Conservation (phyloP, 2,888 invertebrate genomes). For the Caenorhabditis imperialis region DNA sequence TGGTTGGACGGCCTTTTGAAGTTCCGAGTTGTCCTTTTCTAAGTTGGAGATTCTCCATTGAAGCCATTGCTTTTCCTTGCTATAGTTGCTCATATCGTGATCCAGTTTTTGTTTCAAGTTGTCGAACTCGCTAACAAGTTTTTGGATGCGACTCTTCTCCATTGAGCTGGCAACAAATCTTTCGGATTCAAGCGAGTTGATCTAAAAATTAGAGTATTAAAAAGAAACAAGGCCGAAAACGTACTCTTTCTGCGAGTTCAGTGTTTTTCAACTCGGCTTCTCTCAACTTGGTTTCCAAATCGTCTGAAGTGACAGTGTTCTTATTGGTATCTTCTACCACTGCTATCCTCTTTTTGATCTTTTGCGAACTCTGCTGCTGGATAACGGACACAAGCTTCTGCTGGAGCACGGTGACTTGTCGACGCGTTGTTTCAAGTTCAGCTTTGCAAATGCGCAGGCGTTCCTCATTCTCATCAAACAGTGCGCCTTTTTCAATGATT, state of each 20-base stretch:
- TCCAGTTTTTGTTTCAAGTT: constrained; percentile 71
- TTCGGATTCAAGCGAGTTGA: constrained; percentile 60
- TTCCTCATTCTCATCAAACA: constrained; percentile 72
- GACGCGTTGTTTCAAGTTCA: constrained; percentile 68
- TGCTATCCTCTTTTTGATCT: constrained; percentile 44
- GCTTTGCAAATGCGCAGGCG: constrained; percentile 65
- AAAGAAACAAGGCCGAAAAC: not conserved
- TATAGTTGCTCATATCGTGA: constrained; percentile 64
- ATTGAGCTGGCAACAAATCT: constrained; percentile 54
- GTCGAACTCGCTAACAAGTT: constrained; percentile 73
- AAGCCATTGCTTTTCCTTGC: constrained; percentile 69
- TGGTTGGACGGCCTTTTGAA: constrained; percentile 50
- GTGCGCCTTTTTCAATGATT: constrained; percentile 72
- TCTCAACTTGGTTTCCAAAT: constrained; percentile 25
- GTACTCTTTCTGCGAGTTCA: constrained; percentile 36
- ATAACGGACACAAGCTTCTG: constrained; percentile 66
- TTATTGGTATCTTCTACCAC: constrained; percentile 40
- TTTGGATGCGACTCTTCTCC: constrained; percentile 67
- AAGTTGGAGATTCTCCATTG: constrained; percentile 68
- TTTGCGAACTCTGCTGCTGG: constrained; percentile 51
- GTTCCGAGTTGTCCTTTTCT: constrained; percentile 66
- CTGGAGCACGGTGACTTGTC: constrained; percentile 74
- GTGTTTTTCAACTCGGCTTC: constrained; percentile 46
- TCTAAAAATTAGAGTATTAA: constrained; percentile 30
- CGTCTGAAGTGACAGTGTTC: constrained; percentile 25